Evolutionary conservation across 2,797 vertebrate genomes (phyloP).

Genomic region (Acanthornis magna): DNA sequence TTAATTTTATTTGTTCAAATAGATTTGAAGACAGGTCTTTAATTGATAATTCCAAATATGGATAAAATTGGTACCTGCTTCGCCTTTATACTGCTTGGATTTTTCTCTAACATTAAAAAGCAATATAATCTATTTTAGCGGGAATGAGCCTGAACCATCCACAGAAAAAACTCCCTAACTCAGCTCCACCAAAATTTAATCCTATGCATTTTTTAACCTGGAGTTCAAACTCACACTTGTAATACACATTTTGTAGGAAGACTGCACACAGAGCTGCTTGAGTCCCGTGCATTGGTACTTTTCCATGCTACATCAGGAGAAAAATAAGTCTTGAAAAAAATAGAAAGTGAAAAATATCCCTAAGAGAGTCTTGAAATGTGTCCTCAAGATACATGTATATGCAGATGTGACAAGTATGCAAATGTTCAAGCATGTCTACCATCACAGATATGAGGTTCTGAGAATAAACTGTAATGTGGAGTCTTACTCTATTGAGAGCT

Average conservation of each 20-base stretch:
- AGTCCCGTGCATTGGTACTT: not conserved
- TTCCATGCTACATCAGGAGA: not conserved
- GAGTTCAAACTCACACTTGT: not conserved
- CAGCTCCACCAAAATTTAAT: not conserved
- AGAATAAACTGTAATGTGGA: not conserved
- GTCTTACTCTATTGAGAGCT: not conserved
- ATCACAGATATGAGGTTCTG: not conserved
- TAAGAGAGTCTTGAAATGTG: not conserved
- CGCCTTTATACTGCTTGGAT: not conserved
- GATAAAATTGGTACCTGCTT: not conserved
- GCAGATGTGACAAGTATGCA: not conserved
- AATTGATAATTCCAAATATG: not conserved
- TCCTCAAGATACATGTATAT: not conserved
- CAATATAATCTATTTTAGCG: not conserved
- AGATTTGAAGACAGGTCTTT: not conserved
- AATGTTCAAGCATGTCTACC: not conserved
- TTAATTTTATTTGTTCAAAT: not conserved
- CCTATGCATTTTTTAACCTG: not conserved
- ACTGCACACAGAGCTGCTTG: not conserved
- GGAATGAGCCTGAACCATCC: not conserved
- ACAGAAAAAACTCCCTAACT: not conserved
- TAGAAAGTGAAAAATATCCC: not conserved
- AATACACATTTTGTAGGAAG: not conserved
- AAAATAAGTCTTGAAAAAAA: not conserved
- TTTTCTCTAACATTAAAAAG: not conserved